Conservation (phyloP, 2,888 invertebrate genomes). For the Ceriagrion tenellum region DNA sequence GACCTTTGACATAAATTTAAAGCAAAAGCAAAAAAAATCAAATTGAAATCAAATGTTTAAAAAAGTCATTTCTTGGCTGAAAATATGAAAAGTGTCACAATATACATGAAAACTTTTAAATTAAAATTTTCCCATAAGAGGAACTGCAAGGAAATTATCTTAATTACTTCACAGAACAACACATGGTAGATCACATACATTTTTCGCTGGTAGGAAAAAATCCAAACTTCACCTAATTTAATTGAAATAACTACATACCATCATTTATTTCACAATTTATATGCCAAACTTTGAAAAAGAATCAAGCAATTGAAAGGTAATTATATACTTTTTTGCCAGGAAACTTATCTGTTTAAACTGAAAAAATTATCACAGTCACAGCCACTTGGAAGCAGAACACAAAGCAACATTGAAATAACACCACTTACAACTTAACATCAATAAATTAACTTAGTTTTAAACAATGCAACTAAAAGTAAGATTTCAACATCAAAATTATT, state of each 20-base stretch:
- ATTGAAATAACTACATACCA: background rate
- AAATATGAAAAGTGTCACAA: background rate
- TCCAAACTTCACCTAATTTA: background rate
- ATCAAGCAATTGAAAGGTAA: background rate
- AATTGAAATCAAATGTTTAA: background rate
- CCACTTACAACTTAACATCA: background rate
- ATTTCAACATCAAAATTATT: too few species aligned
- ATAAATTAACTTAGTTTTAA: background rate
- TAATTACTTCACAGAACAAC: background rate
- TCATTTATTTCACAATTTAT: background rate
- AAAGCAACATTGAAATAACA: background rate
- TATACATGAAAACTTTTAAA: background rate
- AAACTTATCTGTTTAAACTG: background rate
- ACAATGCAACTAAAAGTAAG: background rate
- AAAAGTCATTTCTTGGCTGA: background rate
- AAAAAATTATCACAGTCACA: too few species aligned
- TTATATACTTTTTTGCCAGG: background rate
- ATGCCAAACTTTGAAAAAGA: background rate
- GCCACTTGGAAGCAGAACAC: background rate
- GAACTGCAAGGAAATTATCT: background rate
- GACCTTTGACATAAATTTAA: background rate
- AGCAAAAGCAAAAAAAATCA: background rate
- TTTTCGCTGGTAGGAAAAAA: too few species aligned
- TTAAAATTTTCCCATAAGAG: background rate
- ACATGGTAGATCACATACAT: background rate